Evolutionary conservation across 2,888 invertebrate species (phyloP).

Genomic region (Eristalis tenax): DNA sequence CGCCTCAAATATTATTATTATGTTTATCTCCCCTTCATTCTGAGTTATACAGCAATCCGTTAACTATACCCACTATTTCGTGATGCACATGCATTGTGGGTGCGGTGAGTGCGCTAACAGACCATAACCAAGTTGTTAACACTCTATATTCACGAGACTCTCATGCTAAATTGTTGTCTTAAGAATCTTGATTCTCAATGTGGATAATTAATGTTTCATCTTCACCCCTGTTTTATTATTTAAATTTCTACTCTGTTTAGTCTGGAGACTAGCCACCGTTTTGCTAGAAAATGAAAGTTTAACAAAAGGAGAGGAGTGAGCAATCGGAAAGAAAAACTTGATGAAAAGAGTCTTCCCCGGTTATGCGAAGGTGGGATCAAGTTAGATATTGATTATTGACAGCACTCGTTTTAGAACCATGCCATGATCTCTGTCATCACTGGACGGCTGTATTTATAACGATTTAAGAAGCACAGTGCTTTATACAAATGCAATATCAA

Average conservation of each 20-base stretch:
- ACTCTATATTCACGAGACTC: not conserved
- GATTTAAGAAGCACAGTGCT: too few relatives aligned
- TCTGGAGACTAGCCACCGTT: not conserved
- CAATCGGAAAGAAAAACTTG: conserved; percentile 1
- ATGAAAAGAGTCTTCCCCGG: not conserved
- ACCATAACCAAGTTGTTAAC: not conserved
- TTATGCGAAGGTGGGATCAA: not conserved
- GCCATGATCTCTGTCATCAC: too few relatives aligned
- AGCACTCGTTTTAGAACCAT: too few relatives aligned
- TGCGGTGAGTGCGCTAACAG: not conserved
- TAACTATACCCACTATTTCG: not conserved
- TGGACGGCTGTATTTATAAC: too few relatives aligned
- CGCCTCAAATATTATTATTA: too few relatives aligned
- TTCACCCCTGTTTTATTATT: conserved; percentile 11
- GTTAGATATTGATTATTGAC: too few relatives aligned
- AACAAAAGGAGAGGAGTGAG: not conserved
- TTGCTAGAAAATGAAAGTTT: conserved; percentile 18
- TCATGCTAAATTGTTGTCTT: not conserved
- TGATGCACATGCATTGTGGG: not conserved
- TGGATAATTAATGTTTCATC: conserved; percentile 16
- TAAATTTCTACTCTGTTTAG: conserved; percentile 23
- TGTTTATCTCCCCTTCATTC: not conserved
- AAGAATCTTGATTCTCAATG: not conserved
- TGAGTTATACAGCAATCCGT: not conserved
- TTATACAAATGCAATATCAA: too few relatives aligned